Percentiles rank a stretch among this genome's conserved stretches.
phyloP scores from a whole-genome alignment of 2,113 vertebrate genomes.

The Nanger granti region DNA sequence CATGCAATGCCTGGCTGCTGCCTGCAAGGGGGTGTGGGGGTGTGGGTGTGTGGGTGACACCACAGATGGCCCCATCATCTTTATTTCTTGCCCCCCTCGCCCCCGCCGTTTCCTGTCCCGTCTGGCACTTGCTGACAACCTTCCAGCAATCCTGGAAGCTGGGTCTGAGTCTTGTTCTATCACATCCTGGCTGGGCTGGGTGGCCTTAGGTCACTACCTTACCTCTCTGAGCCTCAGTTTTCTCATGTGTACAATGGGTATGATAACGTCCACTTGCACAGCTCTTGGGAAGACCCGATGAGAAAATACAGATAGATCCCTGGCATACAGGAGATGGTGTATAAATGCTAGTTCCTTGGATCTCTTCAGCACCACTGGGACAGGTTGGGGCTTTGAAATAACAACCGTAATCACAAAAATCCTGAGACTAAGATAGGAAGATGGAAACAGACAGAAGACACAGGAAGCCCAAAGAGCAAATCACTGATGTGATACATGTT shows the following conservation, averaged over 20 bases:
- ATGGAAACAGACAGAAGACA: not conserved
- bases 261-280: accelerated
- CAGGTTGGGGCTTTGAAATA: not conserved
- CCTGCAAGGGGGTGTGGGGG: not conserved
- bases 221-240: not conserved
- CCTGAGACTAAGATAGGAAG: not conserved
- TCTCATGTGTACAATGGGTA: not conserved
- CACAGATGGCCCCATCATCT: accelerated
- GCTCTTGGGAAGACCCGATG: not conserved
- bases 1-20: accelerated
- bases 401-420: not conserved
- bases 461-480: not conserved
- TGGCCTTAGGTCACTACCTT: not conserved
- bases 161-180: not conserved
- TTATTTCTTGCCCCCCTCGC: accelerated
- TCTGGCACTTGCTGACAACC: not conserved
- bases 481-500: not conserved
- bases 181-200: not conserved
- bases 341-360: accelerated
- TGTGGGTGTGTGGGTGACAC: accelerated
- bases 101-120: not conserved
- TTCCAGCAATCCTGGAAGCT: not conserved
- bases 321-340: accelerated
- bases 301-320: not conserved
- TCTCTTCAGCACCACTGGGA: not conserved